Conservation (phyloP, 2,888 invertebrate species). For the Petrophora chlorosata region DNA sequence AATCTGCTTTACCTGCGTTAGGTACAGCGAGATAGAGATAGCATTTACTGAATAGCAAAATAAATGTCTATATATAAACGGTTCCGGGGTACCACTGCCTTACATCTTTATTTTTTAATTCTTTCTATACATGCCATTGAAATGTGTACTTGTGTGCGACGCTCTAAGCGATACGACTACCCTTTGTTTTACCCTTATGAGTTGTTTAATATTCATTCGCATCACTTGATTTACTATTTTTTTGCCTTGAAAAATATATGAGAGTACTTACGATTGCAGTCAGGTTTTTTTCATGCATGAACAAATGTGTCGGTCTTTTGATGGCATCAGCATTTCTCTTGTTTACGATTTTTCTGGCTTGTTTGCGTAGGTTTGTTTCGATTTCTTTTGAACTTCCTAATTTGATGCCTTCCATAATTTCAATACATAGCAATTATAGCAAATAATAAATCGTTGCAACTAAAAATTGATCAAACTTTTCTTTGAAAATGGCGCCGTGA, state of each 20-base stretch:
- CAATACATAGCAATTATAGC: conserved; percentile 3
- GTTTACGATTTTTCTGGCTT: conserved; percentile 65
- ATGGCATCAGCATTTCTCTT: conserved; percentile 52
- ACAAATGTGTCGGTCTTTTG: conserved; percentile 75
- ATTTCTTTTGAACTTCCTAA: conserved; percentile 52
- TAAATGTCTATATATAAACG: too few species aligned
- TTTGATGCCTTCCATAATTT: conserved; percentile 30
- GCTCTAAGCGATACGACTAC: too few species aligned
- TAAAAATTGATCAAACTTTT: conserved; percentile 40
- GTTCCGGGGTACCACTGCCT: too few species aligned
- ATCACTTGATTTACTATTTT: too few species aligned
- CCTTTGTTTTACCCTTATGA: too few species aligned
- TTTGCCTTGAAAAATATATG: not conserved
- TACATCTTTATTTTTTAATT: too few species aligned
- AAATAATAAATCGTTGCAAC: conserved; percentile 1
- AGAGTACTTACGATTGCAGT: conserved; percentile 78
- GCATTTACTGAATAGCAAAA: too few species aligned
- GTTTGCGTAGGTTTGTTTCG: conserved; percentile 60
- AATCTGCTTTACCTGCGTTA: too few species aligned
- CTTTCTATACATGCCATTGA: too few species aligned
- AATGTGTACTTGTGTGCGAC: too few species aligned
- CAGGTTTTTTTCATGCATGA: conserved; percentile 84
- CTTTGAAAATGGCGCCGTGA: conserved; percentile 60
- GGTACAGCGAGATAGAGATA: too few species aligned
- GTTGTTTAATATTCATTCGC: too few species aligned